Percentiles rank a stretch among this genome's conserved stretches.
Conservation (phyloP, 2,797 vertebrate genomes). For the Galago senegalensis region DNA sequence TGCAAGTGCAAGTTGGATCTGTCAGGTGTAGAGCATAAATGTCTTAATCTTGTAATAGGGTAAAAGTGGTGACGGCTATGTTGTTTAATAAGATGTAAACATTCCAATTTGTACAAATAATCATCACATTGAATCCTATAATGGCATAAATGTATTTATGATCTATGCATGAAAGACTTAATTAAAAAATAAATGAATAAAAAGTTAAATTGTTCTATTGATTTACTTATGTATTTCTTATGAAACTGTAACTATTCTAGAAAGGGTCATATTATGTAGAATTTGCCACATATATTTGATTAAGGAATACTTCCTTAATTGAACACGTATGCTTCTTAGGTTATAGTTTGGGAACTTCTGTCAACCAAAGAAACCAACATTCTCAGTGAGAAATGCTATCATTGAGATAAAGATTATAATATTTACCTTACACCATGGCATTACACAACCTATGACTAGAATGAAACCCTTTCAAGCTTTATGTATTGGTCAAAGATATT, state of each 20-base stretch:
- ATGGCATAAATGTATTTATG: too few relatives aligned
- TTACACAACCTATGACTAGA: background rate
- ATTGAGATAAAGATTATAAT: background rate
- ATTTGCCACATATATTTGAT: slow-evolving; percentile 43
- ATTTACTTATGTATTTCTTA: slow-evolving; percentile 19
- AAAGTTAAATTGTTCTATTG: background rate
- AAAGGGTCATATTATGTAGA: background rate
- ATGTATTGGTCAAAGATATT: background rate
- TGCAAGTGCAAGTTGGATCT: too few relatives aligned
- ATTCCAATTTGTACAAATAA: too few relatives aligned
- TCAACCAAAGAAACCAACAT: slow-evolving; percentile 43
- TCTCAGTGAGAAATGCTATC: slow-evolving; percentile 34
- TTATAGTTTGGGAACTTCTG: background rate
- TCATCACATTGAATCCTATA: too few relatives aligned
- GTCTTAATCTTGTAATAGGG: too few relatives aligned
- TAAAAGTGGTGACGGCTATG: too few relatives aligned
- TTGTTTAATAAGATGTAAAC: too few relatives aligned
- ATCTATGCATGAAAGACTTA: too few relatives aligned
- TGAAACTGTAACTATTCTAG: slow-evolving; percentile 14
- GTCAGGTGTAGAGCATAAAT: too few relatives aligned
- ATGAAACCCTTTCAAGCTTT: slow-evolving; percentile 17
- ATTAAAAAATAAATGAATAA: background rate
- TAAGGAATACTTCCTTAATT: slow-evolving; percentile 57
- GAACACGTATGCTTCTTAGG: slow-evolving; percentile 13
- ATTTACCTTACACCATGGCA: background rate